These are phyloP conservation scores for Bombus fervidus DNA, from an alignment of 1,140 invertebrate genomes.

Conservation along the genomic window DNA sequence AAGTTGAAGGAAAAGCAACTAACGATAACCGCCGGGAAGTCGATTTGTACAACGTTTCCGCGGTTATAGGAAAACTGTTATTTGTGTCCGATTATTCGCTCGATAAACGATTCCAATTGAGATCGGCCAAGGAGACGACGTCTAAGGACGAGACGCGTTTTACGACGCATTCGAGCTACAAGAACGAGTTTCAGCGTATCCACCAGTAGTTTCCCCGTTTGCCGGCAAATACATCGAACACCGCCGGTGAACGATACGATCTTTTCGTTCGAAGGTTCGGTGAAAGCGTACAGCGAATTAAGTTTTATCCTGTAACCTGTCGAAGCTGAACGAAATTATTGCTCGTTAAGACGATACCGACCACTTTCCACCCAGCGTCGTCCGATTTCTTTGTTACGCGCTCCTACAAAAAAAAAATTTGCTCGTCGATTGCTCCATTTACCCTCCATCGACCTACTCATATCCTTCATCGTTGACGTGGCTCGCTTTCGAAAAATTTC, in stretches of 20 bases:
- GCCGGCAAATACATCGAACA: constrained; percentile 6
- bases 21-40: too few relatives aligned
- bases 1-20: background rate
- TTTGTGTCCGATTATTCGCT: background rate
- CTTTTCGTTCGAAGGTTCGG: constrained; percentile 29
- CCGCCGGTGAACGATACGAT: constrained; percentile 11
- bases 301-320: constrained; percentile 48
- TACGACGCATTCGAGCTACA: background rate
- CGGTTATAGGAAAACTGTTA: background rate
- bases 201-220: background rate
- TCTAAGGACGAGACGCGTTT: background rate
- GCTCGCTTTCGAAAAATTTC: background rate
- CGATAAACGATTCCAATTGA: constrained; percentile 11
- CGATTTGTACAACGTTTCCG: background rate
- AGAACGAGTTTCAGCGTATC: constrained; percentile 7
- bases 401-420: background rate
- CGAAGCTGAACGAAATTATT: constrained; percentile 50
- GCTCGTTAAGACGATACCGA: constrained; percentile 32
- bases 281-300: constrained; percentile 39
- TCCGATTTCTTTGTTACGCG: constrained; percentile 13
- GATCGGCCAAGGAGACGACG: background rate
- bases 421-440: background rate
- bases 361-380: constrained; percentile 11
- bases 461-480: background rate
- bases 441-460: too few relatives aligned